Evolutionary conservation across 2,113 vertebrate genomes (phyloP), one percentile per base, ranked within the genome.

Genomic region (Anguilla rostrata): DNA sequence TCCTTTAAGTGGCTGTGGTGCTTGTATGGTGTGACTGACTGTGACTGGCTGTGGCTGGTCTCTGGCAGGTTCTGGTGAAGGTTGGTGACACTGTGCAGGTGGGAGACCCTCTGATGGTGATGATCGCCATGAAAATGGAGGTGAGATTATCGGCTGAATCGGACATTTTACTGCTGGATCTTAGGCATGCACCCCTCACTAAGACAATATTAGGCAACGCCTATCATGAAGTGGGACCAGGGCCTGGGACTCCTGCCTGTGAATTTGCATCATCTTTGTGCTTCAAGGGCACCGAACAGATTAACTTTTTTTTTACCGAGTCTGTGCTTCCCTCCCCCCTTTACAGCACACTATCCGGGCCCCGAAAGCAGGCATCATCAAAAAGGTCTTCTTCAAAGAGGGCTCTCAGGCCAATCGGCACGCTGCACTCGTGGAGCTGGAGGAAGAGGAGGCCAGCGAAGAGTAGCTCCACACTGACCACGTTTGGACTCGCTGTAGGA

Each of bases 91-190:
- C 85, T 81, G 98, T 99, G 26, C 92, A 95, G 86, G 91, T 89
- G 40, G 98, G 98, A 92, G 98, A 99, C 82, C 92, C 97, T 3
- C 93, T 99, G 3, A 94, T 99, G 96, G 97, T 99, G 81, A 99
- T 99, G 98, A 97, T 96, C n/a, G 98, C 98, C 87, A 99, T 99
- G 98, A 99, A 99, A 93, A 99, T 99, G 98, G 98, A 99, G 97
- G 98, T 99, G 87, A 94, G 5, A 75, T 75, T 34, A 53, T 12
- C 11, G 49, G 11, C 49, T 53, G 49, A 53, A 53, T 53, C 49
- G 7, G 49, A 8, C 11, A 14, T 53, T 53, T 53, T 14, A 12
- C 7, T 14, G 49, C 49, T 53, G 49, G 49, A 12, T 2, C 49
- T 14, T 2, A 53, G 9, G 5, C 43, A 5, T 46, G 43, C 49